Evolutionary conservation across 2,113 vertebrate genomes (phyloP), one percentile per base, ranked within the genome.

Genomic region (Callopanchax toddi): DNA sequence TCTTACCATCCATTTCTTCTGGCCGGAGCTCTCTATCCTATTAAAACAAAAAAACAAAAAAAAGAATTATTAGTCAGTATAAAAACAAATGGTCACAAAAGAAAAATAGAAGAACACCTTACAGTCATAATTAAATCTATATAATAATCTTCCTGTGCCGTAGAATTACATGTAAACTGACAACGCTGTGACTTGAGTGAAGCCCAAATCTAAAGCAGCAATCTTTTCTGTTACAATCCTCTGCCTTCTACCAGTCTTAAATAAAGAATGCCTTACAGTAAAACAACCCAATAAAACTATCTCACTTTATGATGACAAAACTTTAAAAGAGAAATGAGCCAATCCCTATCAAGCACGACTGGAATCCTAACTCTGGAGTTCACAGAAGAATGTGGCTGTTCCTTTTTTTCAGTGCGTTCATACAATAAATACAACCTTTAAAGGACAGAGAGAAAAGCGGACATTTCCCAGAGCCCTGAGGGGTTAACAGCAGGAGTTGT

Each of bases 1-100:
- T 82, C 89, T 92, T 91, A 98, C 97, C 97, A 89, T 99, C 97
- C 20, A 99, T 96, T 87, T 99, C 97, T 79, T 99, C 97, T 0
- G 97, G 97, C 55, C 97, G 93, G 77, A 99, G 92, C 43, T 98
- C 95, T 93, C 97, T 93, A 84, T 98, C 96, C 97, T 99, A 83
- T 78, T 88, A 84, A 80, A 81, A 87, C 55, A 93, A 56, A 67
- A 84, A 80, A 81, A 87, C 55, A 93, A 56, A 67, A 58, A 9
- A 70, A 42, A 53, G n/a, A 18, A 46, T 72, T 16, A 68, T 4
- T 32, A 17, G 25, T 43, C 20, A 64, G 36, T 49, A 58, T 9
- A 45, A 62, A 68, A 56, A 22, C 6, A 60, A 21, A 45, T 10
- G 48, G 4, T 55, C 8, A 26, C 3, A 39, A 3, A 13, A 9